Conservation (phyloP, 2,113 vertebrate species). For the Sakesphorus luctuosus region DNA sequence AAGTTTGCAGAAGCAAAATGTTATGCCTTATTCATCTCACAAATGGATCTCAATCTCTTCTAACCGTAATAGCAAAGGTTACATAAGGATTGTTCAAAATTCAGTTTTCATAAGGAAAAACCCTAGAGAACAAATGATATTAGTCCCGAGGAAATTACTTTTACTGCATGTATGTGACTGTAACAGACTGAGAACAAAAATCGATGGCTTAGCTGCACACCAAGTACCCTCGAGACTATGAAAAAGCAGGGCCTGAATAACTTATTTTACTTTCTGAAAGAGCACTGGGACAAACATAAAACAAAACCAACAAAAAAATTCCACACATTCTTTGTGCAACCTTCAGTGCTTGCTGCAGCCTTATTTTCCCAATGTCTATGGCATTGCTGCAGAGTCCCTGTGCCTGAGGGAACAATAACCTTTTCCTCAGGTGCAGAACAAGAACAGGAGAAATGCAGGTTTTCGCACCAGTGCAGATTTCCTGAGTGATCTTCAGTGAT, state of each 20-base stretch:
- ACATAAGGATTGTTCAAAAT: slow-evolving; percentile 56
- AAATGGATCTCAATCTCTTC: slow-evolving; percentile 29
- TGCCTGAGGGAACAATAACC: background rate
- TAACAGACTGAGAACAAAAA: slow-evolving; percentile 64
- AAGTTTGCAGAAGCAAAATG: slow-evolving; percentile 24
- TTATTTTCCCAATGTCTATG: background rate
- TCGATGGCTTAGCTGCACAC: slow-evolving; percentile 34
- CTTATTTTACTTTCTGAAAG: slow-evolving; percentile 51
- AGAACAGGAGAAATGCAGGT: background rate
- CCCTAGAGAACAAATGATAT: slow-evolving; percentile 52
- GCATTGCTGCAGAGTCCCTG: background rate
- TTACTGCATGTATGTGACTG: slow-evolving; percentile 55
- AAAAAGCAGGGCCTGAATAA: slow-evolving; percentile 55
- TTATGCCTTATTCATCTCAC: slow-evolving; percentile 11
- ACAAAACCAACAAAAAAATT: background rate
- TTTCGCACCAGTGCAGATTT: background rate
- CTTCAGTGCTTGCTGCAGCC: background rate
- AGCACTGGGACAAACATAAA: slow-evolving; percentile 30
- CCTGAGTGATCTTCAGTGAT: background rate
- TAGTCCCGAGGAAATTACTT: slow-evolving; percentile 64
- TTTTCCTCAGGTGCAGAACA: background rate
- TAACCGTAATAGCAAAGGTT: slow-evolving; percentile 60
- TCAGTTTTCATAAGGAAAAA: slow-evolving; percentile 59
- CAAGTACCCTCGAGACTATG: slow-evolving; percentile 54
- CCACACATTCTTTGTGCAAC: background rate